Percentiles rank a stretch among this genome's conserved stretches.
Conservation (phyloP, 1,140 invertebrate species). For the Lepidurus arcticus region DNA sequence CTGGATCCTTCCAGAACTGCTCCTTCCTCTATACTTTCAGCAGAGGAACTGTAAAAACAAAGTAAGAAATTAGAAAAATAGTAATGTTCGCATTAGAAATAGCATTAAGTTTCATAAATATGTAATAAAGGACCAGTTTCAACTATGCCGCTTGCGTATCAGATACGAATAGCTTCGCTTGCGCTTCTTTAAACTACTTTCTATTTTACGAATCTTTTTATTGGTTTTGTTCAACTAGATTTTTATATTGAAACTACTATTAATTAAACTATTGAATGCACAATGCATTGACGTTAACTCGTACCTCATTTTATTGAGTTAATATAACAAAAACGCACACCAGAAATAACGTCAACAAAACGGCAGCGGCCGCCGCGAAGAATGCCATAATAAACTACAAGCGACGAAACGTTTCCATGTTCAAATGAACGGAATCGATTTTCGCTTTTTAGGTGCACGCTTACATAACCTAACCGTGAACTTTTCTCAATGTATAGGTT, state of each 20-base stretch:
- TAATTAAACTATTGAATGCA: too few species aligned
- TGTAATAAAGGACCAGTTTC: too few species aligned
- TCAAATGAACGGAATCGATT: background rate
- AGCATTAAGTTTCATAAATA: too few species aligned
- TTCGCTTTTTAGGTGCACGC: background rate
- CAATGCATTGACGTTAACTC: too few species aligned
- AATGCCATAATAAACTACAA: background rate
- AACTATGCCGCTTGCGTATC: too few species aligned
- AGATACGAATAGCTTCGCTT: too few species aligned
- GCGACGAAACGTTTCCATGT: background rate
- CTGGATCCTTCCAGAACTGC: background rate
- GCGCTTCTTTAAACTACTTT: too few species aligned
- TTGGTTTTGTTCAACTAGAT: too few species aligned
- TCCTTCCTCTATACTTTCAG: background rate
- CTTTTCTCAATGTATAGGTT: too few species aligned
- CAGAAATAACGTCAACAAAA: constrained; percentile 2
- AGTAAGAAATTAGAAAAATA: background rate
- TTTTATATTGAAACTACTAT: too few species aligned
- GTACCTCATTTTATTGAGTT: background rate
- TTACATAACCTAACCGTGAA: background rate
- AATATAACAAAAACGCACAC: background rate
- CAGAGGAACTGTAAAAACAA: background rate
- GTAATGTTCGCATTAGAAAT: background rate
- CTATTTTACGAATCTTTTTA: too few species aligned
- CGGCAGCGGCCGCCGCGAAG: background rate